Conservation (phyloP, 2,797 vertebrate species). For the Cryptoblepharus egeriae region DNA sequence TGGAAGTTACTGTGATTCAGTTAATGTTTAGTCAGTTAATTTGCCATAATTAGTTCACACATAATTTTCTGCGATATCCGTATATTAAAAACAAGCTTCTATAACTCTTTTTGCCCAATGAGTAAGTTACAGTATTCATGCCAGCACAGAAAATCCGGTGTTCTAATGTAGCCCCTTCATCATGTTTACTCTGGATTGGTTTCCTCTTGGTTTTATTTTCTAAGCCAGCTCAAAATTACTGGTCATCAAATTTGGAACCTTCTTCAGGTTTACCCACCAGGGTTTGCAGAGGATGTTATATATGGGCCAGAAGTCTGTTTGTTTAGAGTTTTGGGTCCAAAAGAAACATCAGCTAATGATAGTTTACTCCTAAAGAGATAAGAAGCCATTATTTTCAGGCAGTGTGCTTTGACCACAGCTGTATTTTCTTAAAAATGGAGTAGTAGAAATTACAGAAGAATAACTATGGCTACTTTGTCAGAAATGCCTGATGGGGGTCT, state of each 20-base stretch:
- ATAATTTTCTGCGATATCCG: conserved; percentile 28
- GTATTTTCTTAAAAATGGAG: conserved; percentile 22
- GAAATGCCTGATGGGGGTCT: neutral
- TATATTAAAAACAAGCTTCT: conserved; percentile 13
- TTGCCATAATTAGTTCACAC: conserved; percentile 25
- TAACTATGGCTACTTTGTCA: conserved; percentile 16
- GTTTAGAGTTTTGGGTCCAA: conserved; percentile 71
- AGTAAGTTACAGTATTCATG: conserved; percentile 61
- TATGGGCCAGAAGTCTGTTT: conserved; percentile 77
- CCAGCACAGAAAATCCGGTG: conserved; percentile 67
- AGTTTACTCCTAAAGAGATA: conserved; percentile 70
- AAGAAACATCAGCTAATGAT: conserved; percentile 61
- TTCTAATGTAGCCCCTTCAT: conserved; percentile 73
- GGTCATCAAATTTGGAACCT: conserved; percentile 75
- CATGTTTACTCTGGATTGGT: conserved; percentile 79
- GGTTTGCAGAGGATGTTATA: conserved; percentile 78
- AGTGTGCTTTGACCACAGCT: neutral
- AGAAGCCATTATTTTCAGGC: conserved; percentile 46
- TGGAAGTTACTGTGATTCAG: conserved; percentile 34
- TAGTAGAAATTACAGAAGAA: conserved; percentile 24
- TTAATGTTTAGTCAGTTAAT: conserved; percentile 48
- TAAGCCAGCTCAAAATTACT: conserved; percentile 76
- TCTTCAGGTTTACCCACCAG: conserved; percentile 70
- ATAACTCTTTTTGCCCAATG: conserved; percentile 27
- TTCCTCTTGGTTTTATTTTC: conserved; percentile 79